Evolutionary conservation across 2,797 vertebrate genomes (phyloP).

Genomic region (Heterohyrax brucei): DNA sequence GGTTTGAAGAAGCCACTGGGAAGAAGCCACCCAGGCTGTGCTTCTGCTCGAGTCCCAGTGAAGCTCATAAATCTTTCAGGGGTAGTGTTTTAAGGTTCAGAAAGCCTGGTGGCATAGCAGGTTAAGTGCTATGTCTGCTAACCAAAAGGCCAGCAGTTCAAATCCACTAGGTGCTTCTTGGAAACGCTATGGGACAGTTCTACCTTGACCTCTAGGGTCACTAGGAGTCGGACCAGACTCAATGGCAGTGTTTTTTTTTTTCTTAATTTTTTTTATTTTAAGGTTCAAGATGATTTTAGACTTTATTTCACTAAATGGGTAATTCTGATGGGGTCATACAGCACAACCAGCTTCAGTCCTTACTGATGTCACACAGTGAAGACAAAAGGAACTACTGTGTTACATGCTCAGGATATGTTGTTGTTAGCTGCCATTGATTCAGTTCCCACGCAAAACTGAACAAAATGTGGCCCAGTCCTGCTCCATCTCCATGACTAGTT

Average conservation of each 20-base stretch:
- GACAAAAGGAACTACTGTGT: conserved; percentile 32
- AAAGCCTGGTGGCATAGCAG: too few relatives aligned
- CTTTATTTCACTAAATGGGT: conserved; percentile 65
- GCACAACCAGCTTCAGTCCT: background rate
- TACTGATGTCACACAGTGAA: background rate
- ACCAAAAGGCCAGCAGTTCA: too few relatives aligned
- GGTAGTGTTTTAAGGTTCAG: conserved; percentile 39
- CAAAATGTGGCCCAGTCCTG: background rate
- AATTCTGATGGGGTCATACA: conserved; percentile 57
- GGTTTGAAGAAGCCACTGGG: too few relatives aligned
- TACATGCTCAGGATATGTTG: background rate
- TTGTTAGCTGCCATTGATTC: background rate
- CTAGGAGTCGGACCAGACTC: too few relatives aligned
- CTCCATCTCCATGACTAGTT: background rate
- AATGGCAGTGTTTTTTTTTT: too few relatives aligned
- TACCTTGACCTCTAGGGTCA: too few relatives aligned
- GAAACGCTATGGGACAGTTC: too few relatives aligned
- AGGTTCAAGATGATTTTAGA: conserved; percentile 71
- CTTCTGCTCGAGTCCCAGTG: conserved; percentile 25
- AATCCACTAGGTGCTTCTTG: too few relatives aligned
- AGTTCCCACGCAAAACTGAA: background rate
- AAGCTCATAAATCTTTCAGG: conserved; percentile 6
- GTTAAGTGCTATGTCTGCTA: too few relatives aligned
- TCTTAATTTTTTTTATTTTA: background rate
- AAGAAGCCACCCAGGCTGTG: conserved; percentile 19